Conservation (phyloP, 2,113 vertebrate species). For the Noctilio leporinus region DNA sequence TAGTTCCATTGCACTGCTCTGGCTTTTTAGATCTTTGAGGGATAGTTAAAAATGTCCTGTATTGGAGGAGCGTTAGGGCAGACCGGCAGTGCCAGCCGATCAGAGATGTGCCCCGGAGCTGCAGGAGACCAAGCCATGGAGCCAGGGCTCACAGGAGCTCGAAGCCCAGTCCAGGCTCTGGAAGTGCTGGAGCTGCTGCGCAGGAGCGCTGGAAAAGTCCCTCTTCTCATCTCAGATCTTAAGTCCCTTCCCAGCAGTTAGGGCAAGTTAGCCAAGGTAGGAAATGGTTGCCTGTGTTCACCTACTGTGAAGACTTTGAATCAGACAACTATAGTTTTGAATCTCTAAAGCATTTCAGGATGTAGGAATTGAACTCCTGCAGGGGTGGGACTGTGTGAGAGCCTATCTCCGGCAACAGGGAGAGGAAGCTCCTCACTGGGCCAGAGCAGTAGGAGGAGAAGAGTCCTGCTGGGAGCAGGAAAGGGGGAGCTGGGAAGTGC, state of each 20-base stretch:
- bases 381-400: too few relatives aligned
- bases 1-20: too few relatives aligned
- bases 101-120: slow-evolving; percentile 74
- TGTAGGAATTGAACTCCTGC: too few relatives aligned
- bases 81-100: slow-evolving; percentile 76
- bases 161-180: slow-evolving; percentile 67
- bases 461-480: too few relatives aligned
- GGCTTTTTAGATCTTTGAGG: too few relatives aligned
- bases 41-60: too few relatives aligned
- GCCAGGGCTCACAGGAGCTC: slow-evolving; percentile 70
- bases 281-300: slow-evolving; percentile 81
- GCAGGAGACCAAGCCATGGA: slow-evolving; percentile 74
- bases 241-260: slow-evolving; percentile 81
- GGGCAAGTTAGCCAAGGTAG: slow-evolving; percentile 81
- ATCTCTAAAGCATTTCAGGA: slow-evolving; percentile 80
- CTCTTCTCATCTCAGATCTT: slow-evolving; percentile 64
- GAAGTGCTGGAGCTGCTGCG: slow-evolving; percentile 75
- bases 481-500: too few relatives aligned
- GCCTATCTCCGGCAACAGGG: too few relatives aligned
- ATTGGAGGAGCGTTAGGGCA: slow-evolving; percentile 55
- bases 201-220: slow-evolving; percentile 72
- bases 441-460: too few relatives aligned
- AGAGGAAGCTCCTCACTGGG: too few relatives aligned
- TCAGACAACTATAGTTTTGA: slow-evolving; percentile 45
- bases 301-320: slow-evolving; percentile 78